Base-by-base conservation (phyloP, 2,888 invertebrate genomes). In the Melinopterus prodromus region DNA sequence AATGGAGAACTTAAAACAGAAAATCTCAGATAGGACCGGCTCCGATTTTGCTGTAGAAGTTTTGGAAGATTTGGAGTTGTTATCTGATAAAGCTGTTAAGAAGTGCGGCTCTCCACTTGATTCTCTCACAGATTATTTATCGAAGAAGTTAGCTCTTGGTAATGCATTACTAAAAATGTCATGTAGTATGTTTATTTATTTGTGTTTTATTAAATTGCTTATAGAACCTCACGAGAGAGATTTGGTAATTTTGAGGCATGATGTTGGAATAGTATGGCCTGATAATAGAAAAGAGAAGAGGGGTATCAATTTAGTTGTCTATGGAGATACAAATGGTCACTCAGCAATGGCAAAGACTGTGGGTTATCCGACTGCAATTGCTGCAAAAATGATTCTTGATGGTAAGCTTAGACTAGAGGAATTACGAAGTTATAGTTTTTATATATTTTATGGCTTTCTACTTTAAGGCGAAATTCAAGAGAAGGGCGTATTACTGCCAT, bases 271-370 rank as follows among this genome's bases (percentile, higher is more conserved):
- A 80, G 93, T 95, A 80, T 98, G 98, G 97, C 96, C 97, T 3
- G 97, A 98, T 87, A 95, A 95, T 16, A 92, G 92, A 82, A 91
- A 93, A 82, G 99, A 99, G 90, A 91, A 93, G 76, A 93, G 97
- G 76, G 96, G 93, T 82, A 94, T 97, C 77, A 97, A 95, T 82
- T 93, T 99, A 90, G 96, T 99, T 0, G 95, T 95, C 79, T 98
- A 99, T 84, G 99, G 99, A 0, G 94, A 95, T 82, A 82, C 83
- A 7, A 89, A 91, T 16, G 95, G 96, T 0, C 97, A 97, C 89
- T 98, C 99, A 0, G 99, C 99, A 36, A 99, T 99, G 99, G 96
- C 97, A 0, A 93, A 95, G 86, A 96, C 97, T 7, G 98, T 98
- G 7, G 98, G 98, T 26, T 97, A 94, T 90, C 99, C 95, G 0